Percentiles rank a stretch among this genome's conserved stretches.
Conservation (phyloP, 2,113 vertebrate species). For the Ellobius talpinus region DNA sequence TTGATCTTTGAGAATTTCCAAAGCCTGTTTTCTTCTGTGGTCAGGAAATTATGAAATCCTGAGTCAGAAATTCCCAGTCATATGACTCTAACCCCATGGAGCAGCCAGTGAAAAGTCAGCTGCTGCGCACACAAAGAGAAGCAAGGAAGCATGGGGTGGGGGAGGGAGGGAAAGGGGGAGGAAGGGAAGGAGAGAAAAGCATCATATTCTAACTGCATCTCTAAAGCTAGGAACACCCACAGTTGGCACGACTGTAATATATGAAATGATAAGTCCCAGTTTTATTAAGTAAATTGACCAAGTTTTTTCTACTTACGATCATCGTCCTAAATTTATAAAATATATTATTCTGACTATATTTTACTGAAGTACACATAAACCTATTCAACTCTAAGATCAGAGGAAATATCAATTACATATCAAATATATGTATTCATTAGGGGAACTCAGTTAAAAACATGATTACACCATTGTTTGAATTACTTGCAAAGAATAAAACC, state of each 20-base stretch:
- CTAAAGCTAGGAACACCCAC: neutral
- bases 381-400: neutral
- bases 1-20: neutral
- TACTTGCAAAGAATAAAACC: conserved; percentile 10
- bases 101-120: neutral
- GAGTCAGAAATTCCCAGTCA: neutral
- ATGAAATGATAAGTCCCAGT: neutral
- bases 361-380: neutral
- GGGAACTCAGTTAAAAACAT: neutral
- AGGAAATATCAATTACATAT: neutral
- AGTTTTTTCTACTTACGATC: neutral
- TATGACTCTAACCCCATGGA: neutral
- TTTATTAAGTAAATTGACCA: neutral
- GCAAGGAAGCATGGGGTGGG: neutral
- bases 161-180: neutral
- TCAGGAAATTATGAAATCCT: neutral
- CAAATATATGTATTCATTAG: neutral
- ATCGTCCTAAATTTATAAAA: neutral
- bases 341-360: neutral
- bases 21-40: neutral
- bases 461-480: neutral
- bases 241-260: neutral
- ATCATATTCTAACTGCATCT: too few relatives aligned
- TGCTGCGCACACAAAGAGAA: neutral
- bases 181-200: neutral